Evolutionary conservation across 1,140 invertebrate species (phyloP).

Genomic region (Gyrodactylus bullatarudis): DNA sequence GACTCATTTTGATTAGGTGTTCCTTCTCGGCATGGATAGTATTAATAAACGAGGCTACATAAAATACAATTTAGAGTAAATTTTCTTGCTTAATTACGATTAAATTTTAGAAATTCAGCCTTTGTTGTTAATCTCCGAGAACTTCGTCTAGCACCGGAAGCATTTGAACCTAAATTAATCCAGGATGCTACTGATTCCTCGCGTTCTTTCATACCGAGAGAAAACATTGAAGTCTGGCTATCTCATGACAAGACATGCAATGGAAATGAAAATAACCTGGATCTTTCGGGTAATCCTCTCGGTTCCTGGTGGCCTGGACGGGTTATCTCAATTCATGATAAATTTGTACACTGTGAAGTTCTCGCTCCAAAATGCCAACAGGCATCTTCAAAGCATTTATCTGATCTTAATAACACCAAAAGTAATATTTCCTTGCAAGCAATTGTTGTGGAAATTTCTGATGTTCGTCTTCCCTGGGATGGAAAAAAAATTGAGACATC

Average conservation of each 20-base stretch:
- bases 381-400: not conserved
- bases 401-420: too few species aligned
- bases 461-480: not conserved
- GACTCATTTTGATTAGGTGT: not conserved
- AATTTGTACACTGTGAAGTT: not conserved
- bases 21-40: not conserved
- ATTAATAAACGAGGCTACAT: not conserved
- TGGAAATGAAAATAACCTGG: not conserved
- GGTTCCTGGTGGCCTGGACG: not conserved
- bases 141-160: not conserved
- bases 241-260: not conserved
- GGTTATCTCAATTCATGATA: not conserved
- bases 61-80: not conserved
- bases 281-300: not conserved
- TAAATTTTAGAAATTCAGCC: not conserved
- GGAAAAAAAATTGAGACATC: not conserved
- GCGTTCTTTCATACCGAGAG: not conserved
- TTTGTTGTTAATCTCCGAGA: not conserved
- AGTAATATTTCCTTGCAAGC: not conserved
- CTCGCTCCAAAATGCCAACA: not conserved
- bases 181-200: not conserved
- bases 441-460: not conserved
- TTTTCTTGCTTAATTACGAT: not conserved
- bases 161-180: too few species aligned
- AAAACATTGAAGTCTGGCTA: not conserved